Evolutionary conservation across 2,888 invertebrate genomes (phyloP).

Genomic region (Holacanthella duospinosa): DNA sequence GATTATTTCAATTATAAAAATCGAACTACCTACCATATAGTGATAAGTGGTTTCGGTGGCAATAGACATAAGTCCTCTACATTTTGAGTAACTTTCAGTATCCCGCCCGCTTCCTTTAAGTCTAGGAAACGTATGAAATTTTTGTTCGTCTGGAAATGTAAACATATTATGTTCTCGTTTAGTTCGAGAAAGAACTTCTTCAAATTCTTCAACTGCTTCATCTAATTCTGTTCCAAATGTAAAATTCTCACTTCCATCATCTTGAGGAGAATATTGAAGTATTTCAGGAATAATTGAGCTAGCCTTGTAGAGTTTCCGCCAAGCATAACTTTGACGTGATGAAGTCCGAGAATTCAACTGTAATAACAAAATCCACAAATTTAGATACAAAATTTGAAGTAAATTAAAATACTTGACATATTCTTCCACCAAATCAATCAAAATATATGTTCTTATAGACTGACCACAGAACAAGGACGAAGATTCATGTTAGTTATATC

Average conservation of each 20-base stretch:
- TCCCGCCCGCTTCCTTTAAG: constrained; percentile 19
- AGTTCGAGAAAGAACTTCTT: constrained; percentile 54
- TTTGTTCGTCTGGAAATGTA: constrained; percentile 31
- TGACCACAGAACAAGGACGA: too few species aligned
- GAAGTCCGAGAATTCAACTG: background rate
- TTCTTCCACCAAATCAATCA: too few species aligned
- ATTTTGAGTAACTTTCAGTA: too few species aligned
- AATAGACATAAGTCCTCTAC: too few species aligned
- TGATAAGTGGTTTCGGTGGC: too few species aligned
- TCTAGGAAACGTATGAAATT: constrained; percentile 35
- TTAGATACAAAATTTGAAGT: too few species aligned
- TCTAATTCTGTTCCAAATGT: constrained; percentile 36
- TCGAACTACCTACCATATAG: too few species aligned
- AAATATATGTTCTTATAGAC: too few species aligned
- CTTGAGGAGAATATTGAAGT: background rate
- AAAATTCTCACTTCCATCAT: background rate
- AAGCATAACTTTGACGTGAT: background rate
- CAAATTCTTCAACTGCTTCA: constrained; percentile 58
- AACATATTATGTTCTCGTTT: constrained; percentile 26
- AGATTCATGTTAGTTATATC: too few species aligned
- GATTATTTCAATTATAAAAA: too few species aligned
- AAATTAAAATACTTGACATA: too few species aligned
- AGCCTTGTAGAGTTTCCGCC: background rate
- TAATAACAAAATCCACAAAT: background rate
- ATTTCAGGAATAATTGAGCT: background rate